Evolutionary conservation across 2,113 vertebrate genomes (phyloP), one percentile per base, ranked within the genome.

Genomic region (Monopterus albus): DNA sequence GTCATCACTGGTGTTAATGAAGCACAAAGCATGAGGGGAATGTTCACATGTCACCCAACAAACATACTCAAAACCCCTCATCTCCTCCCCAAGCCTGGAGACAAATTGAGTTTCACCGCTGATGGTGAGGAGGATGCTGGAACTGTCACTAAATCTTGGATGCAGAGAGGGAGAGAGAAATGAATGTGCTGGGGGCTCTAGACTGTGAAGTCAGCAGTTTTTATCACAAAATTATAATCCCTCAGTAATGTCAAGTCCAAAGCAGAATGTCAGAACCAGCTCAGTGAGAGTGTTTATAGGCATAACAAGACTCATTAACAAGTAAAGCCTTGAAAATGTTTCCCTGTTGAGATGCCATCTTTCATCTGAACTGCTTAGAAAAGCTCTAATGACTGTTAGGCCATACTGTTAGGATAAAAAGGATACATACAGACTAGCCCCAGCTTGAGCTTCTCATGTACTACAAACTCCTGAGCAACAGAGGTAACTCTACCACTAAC

Each of bases 1-100:
- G 68, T 76, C 79, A 33, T 69, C 61, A 18, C 47, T 17, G 17
- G 0, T 71, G 68, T 75, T 80, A 78, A 89, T 66, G 84, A 91
- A 91, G 78, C 86, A 79, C 55, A 79, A 57, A 47, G 56, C 38
- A 73, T 35, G 38, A 62, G 28, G 43, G 4, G 36, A 18, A 67
- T 31, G 59, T 52, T 85, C 84, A 69, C 83, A 59, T 64, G 70
- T 72, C 83, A 18, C 79, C 60, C 46, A 36, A 11, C 52, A 57
- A 39, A 60, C 47, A 50, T 3, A 64, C 23, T 18, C 29, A 31
- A 5, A 17, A 28, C 11, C 14, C 20, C 13, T 18, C 61, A 49
- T 23, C 50, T 13, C 5, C 17, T 23, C n/a, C 26, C n/a, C 5
- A 33, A 31, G 53, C 28, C 57, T 21, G 57, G 23, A 60, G 33